Percentiles rank a stretch among this genome's conserved stretches.
phyloP scores from a whole-genome alignment of 2,113 vertebrate species.

The Panurus biarmicus region DNA sequence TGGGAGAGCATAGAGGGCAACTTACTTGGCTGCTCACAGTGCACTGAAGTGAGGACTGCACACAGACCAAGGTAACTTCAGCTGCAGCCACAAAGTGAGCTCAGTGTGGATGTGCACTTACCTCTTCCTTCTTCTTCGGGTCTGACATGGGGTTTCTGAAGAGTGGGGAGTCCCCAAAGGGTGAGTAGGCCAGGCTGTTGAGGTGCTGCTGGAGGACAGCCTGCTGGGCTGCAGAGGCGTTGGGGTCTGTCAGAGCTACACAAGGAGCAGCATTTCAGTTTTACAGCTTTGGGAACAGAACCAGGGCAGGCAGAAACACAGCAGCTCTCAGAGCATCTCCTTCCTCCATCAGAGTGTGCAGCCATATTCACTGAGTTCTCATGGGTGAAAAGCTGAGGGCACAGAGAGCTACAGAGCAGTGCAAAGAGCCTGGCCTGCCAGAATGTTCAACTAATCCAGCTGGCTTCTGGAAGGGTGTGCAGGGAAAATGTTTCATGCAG shows the following conservation, averaged over 20 bases:
- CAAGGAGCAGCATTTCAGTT: neutral
- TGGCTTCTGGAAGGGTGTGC: neutral
- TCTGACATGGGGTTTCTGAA: slow-evolving; percentile 94
- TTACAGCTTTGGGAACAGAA: neutral
- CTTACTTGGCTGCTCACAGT: accelerated
- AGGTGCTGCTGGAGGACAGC: slow-evolving; percentile 89
- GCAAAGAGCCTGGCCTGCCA: neutral
- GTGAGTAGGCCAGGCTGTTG: slow-evolving; percentile 84
- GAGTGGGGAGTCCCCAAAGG: slow-evolving; percentile 91
- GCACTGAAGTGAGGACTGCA: neutral
- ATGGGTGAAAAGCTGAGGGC: neutral
- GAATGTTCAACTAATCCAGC: neutral
- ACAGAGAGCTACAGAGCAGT: neutral
- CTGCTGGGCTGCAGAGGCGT: slow-evolving; percentile 83
- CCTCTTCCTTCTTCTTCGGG: slow-evolving; percentile 96
- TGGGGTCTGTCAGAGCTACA: slow-evolving; percentile 85
- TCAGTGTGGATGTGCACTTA: neutral
- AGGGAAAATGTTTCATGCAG: neutral
- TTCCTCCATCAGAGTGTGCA: neutral
- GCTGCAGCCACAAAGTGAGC: accelerated
- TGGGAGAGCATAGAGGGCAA: accelerated
- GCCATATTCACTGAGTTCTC: accelerated
- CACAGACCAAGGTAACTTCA: neutral
- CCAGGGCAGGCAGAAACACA: neutral
- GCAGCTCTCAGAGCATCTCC: neutral